Percentiles rank a stretch among this genome's conserved stretches.
phyloP scores from a whole-genome alignment of 2,888 invertebrate genomes.

The Erebia aethiops region DNA sequence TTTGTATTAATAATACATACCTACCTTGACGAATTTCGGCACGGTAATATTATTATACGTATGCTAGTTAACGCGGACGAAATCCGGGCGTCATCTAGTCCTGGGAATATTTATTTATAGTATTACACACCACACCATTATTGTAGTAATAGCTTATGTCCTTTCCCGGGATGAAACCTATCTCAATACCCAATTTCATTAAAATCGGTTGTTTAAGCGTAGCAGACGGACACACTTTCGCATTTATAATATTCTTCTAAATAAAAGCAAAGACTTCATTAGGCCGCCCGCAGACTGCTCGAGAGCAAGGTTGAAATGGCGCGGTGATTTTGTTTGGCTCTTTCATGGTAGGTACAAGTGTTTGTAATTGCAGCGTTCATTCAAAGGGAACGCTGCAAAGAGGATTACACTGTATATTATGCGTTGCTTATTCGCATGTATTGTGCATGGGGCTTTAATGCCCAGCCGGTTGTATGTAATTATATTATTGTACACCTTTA shows the following conservation, averaged over 20 bases:
- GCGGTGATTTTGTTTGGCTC: conserved; percentile 16
- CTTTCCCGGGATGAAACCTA: no score
- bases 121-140: no score
- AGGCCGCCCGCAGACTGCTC: background rate
- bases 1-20: no score
- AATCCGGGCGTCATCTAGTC: no score
- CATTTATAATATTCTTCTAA: background rate
- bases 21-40: no score
- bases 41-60: no score
- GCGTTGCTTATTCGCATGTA: background rate
- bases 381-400: conserved; percentile 1
- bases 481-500: no score
- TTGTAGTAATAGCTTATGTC: background rate
- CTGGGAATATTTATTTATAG: no score
- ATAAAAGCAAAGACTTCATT: conserved; percentile 12
- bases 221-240: no score
- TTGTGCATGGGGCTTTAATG: background rate
- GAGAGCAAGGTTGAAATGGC: background rate
- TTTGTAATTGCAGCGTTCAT: conserved; percentile 7
- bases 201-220: background rate
- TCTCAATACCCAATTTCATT: background rate
- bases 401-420: background rate
- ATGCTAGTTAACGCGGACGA: no score
- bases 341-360: conserved; percentile 10
- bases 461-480: no score